A percentile compares a stretch with the other conserved stretches of the same genome.
phyloP scores from a whole-genome alignment of 2,113 vertebrate genomes.

The Drymodes brunneopygia region DNA sequence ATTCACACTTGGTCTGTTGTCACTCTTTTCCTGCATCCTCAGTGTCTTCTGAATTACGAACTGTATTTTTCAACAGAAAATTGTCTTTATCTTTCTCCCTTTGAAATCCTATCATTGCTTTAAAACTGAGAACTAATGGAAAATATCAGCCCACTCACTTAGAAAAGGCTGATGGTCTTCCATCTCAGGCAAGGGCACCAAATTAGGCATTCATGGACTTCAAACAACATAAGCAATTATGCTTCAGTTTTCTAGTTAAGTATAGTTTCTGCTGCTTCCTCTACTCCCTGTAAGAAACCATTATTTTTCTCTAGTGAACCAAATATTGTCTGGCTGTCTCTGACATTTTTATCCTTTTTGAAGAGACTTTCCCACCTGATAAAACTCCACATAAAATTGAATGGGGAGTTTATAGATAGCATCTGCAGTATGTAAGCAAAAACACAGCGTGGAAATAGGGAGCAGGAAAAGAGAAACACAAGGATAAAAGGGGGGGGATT shows the following conservation, averaged over 20 bases:
- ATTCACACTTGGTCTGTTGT: not conserved
- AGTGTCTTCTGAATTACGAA: not conserved
- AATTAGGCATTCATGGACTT: not conserved
- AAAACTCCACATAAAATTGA: not conserved
- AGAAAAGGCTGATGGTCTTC: not conserved
- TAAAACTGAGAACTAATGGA: not conserved
- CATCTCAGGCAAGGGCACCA: not conserved
- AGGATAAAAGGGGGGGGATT: rapidly evolving
- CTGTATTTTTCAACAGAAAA: not conserved
- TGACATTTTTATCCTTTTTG: not conserved
- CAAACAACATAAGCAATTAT: not conserved
- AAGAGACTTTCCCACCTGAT: not conserved
- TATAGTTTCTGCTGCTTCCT: not conserved
- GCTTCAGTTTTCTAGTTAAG: not conserved
- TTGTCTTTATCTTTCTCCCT: not conserved
- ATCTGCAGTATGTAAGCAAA: not conserved
- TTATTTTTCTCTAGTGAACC: not conserved
- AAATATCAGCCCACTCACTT: not conserved
- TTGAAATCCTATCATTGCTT: not conserved
- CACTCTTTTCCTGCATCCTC: not conserved
- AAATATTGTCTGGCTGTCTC: not conserved
- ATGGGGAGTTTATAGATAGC: not conserved
- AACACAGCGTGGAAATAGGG: not conserved
- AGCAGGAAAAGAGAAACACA: not conserved
- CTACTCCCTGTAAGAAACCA: not conserved